Conservation (phyloP, 1,140 invertebrate species). For the Heliconius hermathena region DNA sequence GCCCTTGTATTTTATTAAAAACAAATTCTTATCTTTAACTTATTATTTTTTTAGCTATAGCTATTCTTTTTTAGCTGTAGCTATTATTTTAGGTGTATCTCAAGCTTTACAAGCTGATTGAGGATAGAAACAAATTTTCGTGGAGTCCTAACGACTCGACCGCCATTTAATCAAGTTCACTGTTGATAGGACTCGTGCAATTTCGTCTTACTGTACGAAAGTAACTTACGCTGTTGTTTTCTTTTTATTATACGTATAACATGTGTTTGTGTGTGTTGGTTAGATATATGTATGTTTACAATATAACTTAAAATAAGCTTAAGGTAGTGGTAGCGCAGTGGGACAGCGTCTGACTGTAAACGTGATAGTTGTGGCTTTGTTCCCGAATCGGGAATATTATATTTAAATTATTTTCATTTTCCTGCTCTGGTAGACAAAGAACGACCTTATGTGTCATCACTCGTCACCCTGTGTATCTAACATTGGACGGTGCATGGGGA, state of each 20-base stretch:
- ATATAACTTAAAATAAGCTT: too few relatives aligned
- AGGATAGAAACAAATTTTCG: constrained; percentile 71
- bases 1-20: too few relatives aligned
- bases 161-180: constrained; percentile 72
- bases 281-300: too few relatives aligned
- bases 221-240: constrained; percentile 42
- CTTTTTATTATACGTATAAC: not conserved
- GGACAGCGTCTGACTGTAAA: too few relatives aligned
- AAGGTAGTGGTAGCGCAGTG: too few relatives aligned
- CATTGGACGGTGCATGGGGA: too few relatives aligned
- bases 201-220: not conserved
- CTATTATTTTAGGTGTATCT: not conserved
- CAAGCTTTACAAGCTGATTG: constrained; percentile 54
- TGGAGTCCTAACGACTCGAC: constrained; percentile 59
- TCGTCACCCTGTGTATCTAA: too few relatives aligned
- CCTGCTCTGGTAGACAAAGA: too few relatives aligned
- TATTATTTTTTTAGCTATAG: not conserved
- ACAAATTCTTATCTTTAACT: not conserved
- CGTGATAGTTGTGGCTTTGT: too few relatives aligned
- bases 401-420: too few relatives aligned
- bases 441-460: too few relatives aligned
- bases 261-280: not conserved
- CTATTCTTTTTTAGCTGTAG: not conserved
- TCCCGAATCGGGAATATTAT: too few relatives aligned
- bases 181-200: constrained; percentile 52